Evolutionary conservation across 2,113 vertebrate genomes (phyloP).

Genomic region (Steatornis caripensis): DNA sequence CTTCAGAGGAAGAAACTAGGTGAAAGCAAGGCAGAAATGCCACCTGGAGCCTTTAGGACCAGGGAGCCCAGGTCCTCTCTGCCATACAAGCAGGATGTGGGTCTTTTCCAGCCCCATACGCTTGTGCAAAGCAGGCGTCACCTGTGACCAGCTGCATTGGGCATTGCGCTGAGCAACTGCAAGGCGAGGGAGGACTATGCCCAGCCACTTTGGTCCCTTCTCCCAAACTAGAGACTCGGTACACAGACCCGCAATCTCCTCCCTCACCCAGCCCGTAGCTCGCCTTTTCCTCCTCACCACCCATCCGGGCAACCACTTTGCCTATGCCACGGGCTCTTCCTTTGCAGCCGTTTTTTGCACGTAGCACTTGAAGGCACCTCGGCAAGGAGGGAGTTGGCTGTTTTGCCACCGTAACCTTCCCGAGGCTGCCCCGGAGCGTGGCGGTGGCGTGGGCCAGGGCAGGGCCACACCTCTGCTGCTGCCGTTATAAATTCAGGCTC

Average conservation of each 20-base stretch:
- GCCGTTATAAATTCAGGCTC: not conserved
- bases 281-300: not conserved
- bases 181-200: not conserved
- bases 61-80: not conserved
- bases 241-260: not conserved
- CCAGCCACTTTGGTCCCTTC: not conserved
- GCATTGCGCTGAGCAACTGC: not conserved
- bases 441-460: not conserved
- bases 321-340: not conserved
- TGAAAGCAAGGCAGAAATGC: not conserved
- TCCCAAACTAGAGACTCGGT: not conserved
- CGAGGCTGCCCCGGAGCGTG: not conserved
- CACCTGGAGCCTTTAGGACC: not conserved
- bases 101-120: fast-evolving
- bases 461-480: not conserved
- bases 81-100: not conserved
- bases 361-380: fast-evolving
- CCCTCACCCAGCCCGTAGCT: not conserved
- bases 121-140: fast-evolving
- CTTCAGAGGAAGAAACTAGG: not conserved
- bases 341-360: not conserved
- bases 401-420: not conserved
- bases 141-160: fast-evolving
- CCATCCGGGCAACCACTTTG: fast-evolving
- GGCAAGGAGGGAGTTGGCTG: not conserved